Percentiles rank a stretch among this genome's conserved stretches.
Evolutionary conservation across 37 sponge, comb jelly and placozoan genomes (phyloP).

Genomic region (Eunapius fragilis): DNA sequence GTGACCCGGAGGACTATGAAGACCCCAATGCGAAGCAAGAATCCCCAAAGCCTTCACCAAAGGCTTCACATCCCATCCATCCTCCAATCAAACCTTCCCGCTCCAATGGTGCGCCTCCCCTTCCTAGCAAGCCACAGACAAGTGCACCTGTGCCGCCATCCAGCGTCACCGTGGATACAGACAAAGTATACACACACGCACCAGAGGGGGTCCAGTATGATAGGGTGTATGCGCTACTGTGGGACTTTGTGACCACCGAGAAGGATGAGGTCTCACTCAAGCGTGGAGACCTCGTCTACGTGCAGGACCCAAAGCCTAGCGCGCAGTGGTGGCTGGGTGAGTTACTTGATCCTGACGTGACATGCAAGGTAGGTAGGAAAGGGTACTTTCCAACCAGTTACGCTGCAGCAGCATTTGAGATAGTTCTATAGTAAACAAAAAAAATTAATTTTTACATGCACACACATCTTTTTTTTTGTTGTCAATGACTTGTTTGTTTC

Average conservation of each 20-base stretch:
- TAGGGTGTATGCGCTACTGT: conserved; percentile 78
- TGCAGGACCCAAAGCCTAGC: conserved; percentile 30
- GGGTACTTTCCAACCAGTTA: conserved; percentile 71
- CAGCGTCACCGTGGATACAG: conserved; percentile 56
- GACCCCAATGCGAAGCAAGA: not conserved
- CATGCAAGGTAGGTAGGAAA: conserved; percentile 10
- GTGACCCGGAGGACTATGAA: conserved; percentile 12
- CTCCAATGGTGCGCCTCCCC: conserved; percentile 7
- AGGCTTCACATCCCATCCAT: not conserved
- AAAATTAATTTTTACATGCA: not conserved
- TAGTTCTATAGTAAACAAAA: not conserved
- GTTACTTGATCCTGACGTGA: conserved; percentile 38
- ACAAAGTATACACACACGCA: conserved; percentile 28
- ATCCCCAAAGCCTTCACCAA: not conserved
- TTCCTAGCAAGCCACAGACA: not conserved
- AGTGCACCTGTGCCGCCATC: conserved; percentile 21
- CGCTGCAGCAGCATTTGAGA: conserved; percentile 54
- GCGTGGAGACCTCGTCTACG: conserved; percentile 83
- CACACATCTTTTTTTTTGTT: not conserved
- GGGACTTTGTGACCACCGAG: conserved; percentile 70
- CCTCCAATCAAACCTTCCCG: conserved; percentile 4
- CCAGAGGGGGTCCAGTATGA: conserved; percentile 51
- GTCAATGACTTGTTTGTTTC: not conserved
- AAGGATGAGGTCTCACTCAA: conserved; percentile 69
- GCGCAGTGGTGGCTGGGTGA: conserved; percentile 86